Evolutionary conservation across 2,797 vertebrate species (phyloP), one percentile per base, ranked within the genome.

Genomic region (Alcedo quadribrachys): DNA sequence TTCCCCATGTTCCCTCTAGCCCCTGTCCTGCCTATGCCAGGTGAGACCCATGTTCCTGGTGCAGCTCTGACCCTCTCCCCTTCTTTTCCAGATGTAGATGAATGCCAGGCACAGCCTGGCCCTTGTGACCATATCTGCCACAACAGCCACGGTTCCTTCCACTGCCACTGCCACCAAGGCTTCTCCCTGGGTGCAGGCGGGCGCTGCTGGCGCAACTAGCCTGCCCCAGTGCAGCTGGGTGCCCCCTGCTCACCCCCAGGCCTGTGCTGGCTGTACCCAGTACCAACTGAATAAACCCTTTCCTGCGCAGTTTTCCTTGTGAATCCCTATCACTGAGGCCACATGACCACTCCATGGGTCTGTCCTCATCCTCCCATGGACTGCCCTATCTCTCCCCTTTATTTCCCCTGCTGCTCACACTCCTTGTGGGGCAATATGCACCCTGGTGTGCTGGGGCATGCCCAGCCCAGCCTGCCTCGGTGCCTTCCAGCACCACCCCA

Each of bases 61-160:
- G 1, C 5, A 85, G 15, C 16, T 80, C 71, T 92, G 76, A 93
- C 13, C 9, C 75, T 80, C 28, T 66, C n/a, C 62, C 43, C n/a
- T 80, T 92, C 78, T 85, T 48, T 90, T 93, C 17, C 81, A 96
- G 95, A 96, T 43, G 21, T 89, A 69, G 91, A 95, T 67, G 93
- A 97, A 77, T 96, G 93, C 70, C 73, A 83, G 73, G 81, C 88
- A 75, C 79, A 90, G 54, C 90, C 76, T 28, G 50, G 85, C 10
- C 92, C 71, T 12, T 97, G 96, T 0, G 54, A 96, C 28, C 95
- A 95, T 28, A 46, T 95, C 74, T 97, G 96, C 81, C 94, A 96
- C 77, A 97, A 95, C 81, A 96, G 84, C 15, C 76, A 9, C 0
- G 95, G 95, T 69, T 96, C 95, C 66, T 97, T 94, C 58, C 93